A percentile compares a stretch with the other conserved stretches of the same genome.
Conservation (phyloP, 1,140 invertebrate genomes). For the Thalassaphorura encarpata region DNA sequence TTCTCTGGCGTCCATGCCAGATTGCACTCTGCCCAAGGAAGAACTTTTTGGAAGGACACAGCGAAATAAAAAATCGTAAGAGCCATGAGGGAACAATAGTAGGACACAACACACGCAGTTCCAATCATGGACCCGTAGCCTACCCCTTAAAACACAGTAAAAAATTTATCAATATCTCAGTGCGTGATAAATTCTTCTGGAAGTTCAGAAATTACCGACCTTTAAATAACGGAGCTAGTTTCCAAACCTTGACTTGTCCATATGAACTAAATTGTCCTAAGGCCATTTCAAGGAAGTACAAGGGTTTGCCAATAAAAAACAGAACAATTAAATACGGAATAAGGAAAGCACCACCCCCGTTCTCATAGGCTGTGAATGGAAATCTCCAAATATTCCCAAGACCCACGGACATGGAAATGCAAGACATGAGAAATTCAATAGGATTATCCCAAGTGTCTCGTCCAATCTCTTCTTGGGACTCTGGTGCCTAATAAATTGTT, state of each 20-base stretch:
- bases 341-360: conserved; percentile 44
- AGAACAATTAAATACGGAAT: conserved; percentile 49
- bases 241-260: conserved; percentile 19
- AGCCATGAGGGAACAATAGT: conserved; percentile 30
- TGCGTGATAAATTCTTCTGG: too few relatives aligned
- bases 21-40: conserved; percentile 37
- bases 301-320: conserved; percentile 44
- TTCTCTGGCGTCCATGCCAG: conserved; percentile 22
- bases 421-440: conserved; percentile 54
- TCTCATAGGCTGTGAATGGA: conserved; percentile 42
- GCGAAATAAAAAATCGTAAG: conserved; percentile 35
- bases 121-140: conserved; percentile 32
- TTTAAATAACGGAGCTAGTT: neutral
- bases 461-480: too few relatives aligned
- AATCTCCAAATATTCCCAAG: conserved; percentile 46
- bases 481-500: too few relatives aligned
- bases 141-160: conserved; percentile 34
- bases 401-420: conserved; percentile 44
- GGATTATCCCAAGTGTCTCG: conserved; percentile 45
- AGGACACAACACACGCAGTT: neutral
- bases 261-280: conserved; percentile 43
- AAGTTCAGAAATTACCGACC: too few relatives aligned
- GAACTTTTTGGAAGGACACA: conserved; percentile 31
- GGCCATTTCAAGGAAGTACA: conserved; percentile 42
- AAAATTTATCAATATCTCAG: too few relatives aligned